Conservation (phyloP, 2,113 vertebrate genomes). For the Microcebus tavaratra region DNA sequence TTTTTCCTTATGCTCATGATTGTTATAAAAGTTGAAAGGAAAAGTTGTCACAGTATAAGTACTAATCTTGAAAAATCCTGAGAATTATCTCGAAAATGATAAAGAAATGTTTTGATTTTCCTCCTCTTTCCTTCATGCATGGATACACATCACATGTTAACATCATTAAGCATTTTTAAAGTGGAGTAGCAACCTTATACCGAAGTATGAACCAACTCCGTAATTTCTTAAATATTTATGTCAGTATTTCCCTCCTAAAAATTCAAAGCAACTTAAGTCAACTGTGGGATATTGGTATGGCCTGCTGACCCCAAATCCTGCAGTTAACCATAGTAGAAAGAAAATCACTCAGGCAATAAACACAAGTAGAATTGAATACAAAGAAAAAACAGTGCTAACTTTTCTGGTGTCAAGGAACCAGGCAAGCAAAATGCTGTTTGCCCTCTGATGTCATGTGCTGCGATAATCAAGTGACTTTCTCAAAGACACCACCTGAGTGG, state of each 20-base stretch:
- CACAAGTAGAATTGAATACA: neutral
- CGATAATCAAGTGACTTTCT: neutral
- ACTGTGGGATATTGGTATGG: neutral
- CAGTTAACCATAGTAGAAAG: neutral
- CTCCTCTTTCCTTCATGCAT: neutral
- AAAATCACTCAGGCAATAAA: neutral
- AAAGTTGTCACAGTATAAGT: neutral
- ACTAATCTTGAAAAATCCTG: neutral
- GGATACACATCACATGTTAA: neutral
- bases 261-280: neutral
- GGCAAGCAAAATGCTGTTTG: neutral
- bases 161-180: neutral
- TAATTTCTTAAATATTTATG: neutral
- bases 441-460: neutral
- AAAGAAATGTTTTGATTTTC: neutral
- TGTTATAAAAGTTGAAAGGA: slow-evolving; percentile 38
- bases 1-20: neutral
- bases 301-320: neutral
- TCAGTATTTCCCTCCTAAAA: slow-evolving; percentile 19
- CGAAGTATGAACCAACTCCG: neutral
- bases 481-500: too few species aligned
- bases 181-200: neutral
- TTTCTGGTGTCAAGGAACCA: neutral
- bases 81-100: slow-evolving; percentile 21
- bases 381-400: neutral